These are phyloP conservation scores for Hydrophis major DNA, from an alignment of 2,797 vertebrate genomes.

Conservation along the genomic window DNA sequence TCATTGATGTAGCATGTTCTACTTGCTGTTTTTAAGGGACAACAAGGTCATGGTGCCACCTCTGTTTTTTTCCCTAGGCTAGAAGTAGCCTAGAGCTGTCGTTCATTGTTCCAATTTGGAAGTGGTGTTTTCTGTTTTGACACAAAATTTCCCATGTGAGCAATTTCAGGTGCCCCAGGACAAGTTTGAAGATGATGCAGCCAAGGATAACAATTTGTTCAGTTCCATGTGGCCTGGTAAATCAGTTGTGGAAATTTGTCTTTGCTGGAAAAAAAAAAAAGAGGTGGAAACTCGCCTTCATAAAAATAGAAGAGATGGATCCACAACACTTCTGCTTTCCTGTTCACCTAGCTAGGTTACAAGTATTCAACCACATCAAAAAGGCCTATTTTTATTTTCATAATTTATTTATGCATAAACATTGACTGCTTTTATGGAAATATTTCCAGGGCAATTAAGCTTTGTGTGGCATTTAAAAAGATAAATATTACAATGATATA, in stretches of 20 bases:
- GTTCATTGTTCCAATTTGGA: neutral
- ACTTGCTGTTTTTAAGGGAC: neutral
- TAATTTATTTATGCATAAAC: neutral
- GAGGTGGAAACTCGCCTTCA: neutral
- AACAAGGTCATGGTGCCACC: neutral
- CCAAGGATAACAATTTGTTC: neutral
- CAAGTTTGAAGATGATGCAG: neutral
- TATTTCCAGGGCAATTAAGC: neutral
- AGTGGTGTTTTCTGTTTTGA: neutral
- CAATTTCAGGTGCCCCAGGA: neutral
- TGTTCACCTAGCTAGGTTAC: neutral
- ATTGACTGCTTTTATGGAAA: neutral
- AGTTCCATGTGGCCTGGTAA: neutral
- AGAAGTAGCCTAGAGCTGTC: neutral
- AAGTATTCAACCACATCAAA: neutral
- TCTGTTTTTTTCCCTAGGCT: neutral
- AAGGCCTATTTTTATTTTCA: neutral
- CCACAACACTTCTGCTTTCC: neutral
- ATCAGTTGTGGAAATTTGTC: neutral
- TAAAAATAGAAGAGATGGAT: neutral
- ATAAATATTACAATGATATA: neutral
- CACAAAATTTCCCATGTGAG: neutral
- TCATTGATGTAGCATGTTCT: neutral
- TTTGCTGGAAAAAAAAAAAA: neutral
- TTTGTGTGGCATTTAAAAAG: neutral